Evolutionary conservation across 1,140 invertebrate genomes (phyloP).

Genomic region (Telenomus remus): DNA sequence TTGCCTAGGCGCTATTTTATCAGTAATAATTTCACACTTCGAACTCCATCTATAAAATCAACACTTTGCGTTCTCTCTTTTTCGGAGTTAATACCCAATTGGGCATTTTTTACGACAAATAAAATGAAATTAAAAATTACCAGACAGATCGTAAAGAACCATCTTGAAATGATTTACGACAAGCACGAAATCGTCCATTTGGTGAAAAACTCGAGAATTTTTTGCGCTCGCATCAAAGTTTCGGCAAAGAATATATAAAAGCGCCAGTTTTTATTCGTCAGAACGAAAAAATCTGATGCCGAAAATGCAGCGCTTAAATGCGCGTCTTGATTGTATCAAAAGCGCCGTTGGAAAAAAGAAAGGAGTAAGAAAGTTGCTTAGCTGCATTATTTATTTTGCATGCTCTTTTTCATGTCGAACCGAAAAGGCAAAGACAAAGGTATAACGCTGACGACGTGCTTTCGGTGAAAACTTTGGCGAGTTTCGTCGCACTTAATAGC

Average conservation of each 20-base stretch:
- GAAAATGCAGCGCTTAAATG: conserved; percentile 24
- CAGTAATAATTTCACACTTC: too few relatives aligned
- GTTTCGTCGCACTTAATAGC: neutral
- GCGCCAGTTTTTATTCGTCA: too few relatives aligned
- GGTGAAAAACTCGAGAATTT: conserved; percentile 10
- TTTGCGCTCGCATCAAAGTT: neutral
- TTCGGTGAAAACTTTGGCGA: neutral
- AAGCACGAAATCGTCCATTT: conserved; percentile 22
- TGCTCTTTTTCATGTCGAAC: conserved; percentile 13
- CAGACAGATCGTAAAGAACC: too few relatives aligned
- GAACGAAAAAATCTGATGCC: too few relatives aligned
- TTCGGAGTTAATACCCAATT: too few relatives aligned
- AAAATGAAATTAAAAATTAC: too few relatives aligned
- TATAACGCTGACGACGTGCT: neutral
- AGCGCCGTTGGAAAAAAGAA: conserved; percentile 25
- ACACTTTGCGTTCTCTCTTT: too few relatives aligned
- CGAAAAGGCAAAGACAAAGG: neutral
- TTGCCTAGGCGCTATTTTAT: too few relatives aligned
- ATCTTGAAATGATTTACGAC: too few relatives aligned
- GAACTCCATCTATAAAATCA: too few relatives aligned
- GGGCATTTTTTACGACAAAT: too few relatives aligned
- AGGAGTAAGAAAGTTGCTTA: conserved; percentile 10
- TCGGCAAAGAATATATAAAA: too few relatives aligned
- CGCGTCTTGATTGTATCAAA: conserved; percentile 36
- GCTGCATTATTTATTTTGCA: conserved; percentile 33